Evolutionary conservation across 2,888 invertebrate genomes (phyloP).

Genomic region (Thyatira batis): DNA sequence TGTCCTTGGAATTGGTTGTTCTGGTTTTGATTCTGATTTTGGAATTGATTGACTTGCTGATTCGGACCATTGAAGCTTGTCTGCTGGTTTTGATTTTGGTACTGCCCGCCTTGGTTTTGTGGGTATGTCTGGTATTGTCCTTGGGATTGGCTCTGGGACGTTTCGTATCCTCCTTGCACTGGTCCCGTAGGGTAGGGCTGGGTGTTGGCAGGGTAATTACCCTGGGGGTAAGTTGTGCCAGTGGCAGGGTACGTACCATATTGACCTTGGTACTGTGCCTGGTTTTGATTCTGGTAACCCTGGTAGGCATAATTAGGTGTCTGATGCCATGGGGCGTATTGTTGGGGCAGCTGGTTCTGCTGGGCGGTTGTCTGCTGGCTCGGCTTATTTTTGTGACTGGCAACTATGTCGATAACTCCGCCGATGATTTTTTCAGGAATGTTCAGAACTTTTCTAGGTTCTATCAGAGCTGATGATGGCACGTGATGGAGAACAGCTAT

Average conservation of each 20-base stretch:
- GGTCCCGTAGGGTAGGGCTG: slow-evolving; percentile 19
- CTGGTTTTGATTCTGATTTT: slow-evolving; percentile 13
- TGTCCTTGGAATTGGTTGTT: slow-evolving; percentile 3
- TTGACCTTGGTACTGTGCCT: slow-evolving; percentile 40
- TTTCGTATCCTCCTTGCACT: slow-evolving; percentile 18
- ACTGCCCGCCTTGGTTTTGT: slow-evolving; percentile 24
- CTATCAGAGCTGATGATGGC: slow-evolving; percentile 33
- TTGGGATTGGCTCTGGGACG: slow-evolving; percentile 27
- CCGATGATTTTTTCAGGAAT: slow-evolving; percentile 75
- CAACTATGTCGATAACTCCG: slow-evolving; percentile 73
- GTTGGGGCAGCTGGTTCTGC: slow-evolving; percentile 31
- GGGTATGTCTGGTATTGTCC: slow-evolving; percentile 31
- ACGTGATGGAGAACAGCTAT: slow-evolving; percentile 24
- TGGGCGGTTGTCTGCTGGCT: slow-evolving; percentile 17
- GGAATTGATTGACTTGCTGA: slow-evolving; percentile 11
- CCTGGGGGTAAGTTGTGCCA: slow-evolving; percentile 19
- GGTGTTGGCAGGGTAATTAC: slow-evolving; percentile 14
- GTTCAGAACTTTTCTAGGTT: slow-evolving; percentile 48
- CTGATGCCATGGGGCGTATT: slow-evolving; percentile 35
- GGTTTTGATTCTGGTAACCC: slow-evolving; percentile 39
- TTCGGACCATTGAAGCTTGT: slow-evolving; percentile 22
- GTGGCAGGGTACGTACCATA: slow-evolving; percentile 20
- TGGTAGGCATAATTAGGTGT: slow-evolving; percentile 27
- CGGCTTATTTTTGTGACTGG: slow-evolving; percentile 70
- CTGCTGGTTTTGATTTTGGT: slow-evolving; percentile 18